phyloP scores from a whole-genome alignment of 2,113 vertebrate genomes.

The Thymallus thymallus region DNA sequence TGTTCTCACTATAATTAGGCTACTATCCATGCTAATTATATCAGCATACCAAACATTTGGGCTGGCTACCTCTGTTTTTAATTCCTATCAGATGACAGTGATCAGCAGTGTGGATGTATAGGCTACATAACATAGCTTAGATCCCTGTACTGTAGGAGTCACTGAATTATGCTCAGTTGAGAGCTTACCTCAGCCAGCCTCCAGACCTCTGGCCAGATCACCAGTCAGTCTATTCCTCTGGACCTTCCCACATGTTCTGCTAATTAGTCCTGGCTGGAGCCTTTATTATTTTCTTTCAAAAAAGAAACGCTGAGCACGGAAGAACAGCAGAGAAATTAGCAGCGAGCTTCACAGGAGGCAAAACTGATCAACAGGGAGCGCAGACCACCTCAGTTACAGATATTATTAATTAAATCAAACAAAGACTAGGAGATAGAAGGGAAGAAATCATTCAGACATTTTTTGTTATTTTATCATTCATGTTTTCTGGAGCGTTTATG shows the following conservation, averaged over 20 bases:
- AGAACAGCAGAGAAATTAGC: conserved; percentile 52
- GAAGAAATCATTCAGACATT: conserved; percentile 32
- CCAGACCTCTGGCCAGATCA: conserved; percentile 50
- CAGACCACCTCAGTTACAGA: conserved; percentile 63
- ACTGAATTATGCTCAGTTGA: conserved; percentile 33
- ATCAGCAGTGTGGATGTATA: conserved; percentile 12
- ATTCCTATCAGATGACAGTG: conserved; percentile 45
- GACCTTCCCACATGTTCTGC: conserved; percentile 23
- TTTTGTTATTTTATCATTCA: conserved; percentile 3
- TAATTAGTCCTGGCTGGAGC: conserved; percentile 53
- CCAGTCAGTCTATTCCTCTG: conserved; percentile 40
- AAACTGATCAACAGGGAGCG: conserved; percentile 51
- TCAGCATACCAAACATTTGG: conserved; percentile 47
- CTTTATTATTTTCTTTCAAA: conserved; percentile 48
- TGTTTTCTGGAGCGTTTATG: conserved; percentile 23
- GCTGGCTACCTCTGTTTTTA: conserved; percentile 26
- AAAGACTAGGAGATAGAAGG: conserved; percentile 11
- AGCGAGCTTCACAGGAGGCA: conserved; percentile 56
- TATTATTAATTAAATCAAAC: conserved; percentile 54
- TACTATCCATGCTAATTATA: conserved; percentile 52
- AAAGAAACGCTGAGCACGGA: neutral
- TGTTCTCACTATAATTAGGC: conserved; percentile 44
- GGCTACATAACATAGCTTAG: conserved; percentile 6
- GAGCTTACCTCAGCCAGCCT: conserved; percentile 40
- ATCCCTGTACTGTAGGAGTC: conserved; percentile 14